phyloP scores from a whole-genome alignment of 2,797 vertebrate species.

The Channa striata region DNA sequence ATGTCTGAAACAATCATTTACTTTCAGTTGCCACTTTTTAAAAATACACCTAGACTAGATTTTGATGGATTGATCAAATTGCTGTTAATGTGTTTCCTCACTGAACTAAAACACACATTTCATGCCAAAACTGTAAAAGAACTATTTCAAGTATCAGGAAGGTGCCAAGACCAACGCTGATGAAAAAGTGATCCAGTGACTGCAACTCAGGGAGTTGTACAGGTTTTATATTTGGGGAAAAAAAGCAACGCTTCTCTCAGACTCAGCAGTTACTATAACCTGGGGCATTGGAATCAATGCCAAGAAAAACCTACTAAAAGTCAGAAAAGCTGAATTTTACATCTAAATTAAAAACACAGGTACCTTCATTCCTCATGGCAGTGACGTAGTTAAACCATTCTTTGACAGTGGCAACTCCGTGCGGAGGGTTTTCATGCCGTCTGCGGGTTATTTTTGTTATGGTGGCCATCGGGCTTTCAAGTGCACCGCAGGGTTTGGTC shows the following conservation, averaged over 20 bases:
- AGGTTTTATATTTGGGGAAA: background rate
- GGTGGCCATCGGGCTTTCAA: constrained; percentile 98
- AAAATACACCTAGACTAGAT: no score
- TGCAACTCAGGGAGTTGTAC: background rate
- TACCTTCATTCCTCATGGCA: constrained; percentile 98
- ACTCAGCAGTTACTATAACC: background rate
- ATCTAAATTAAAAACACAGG: no score
- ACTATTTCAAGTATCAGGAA: no score
- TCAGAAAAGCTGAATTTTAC: no score
- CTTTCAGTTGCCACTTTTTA: background rate
- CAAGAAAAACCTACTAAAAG: no score
- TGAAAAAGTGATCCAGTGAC: background rate
- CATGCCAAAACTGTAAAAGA: no score
- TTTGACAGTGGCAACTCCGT: constrained; percentile 97
- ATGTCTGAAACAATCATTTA: constrained; percentile 11
- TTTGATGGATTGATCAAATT: no score
- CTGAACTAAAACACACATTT: no score
- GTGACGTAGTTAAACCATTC: constrained; percentile 99
- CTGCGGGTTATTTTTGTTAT: constrained; percentile 98
- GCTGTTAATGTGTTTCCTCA: no score
- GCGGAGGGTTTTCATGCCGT: constrained; percentile 96
- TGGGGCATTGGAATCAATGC: no score
- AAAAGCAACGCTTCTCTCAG: background rate
- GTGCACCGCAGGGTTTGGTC: constrained; percentile 96
- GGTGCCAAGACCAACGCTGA: background rate